These are phyloP conservation scores for Acrossocheilus wenchowensis DNA, from an alignment of 2,797 vertebrate species.

Conservation along the genomic window DNA sequence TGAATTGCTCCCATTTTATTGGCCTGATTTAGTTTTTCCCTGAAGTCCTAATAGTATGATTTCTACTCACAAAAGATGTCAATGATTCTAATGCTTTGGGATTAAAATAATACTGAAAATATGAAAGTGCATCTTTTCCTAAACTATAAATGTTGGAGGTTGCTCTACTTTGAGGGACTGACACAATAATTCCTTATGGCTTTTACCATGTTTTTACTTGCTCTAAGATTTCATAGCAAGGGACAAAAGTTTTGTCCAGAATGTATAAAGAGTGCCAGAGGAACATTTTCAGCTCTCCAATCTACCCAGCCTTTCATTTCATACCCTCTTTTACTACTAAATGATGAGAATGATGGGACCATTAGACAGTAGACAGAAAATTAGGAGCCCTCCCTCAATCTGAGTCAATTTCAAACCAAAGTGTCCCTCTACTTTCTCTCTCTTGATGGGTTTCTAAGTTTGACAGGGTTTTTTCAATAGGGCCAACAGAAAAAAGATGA, in stretches of 20 bases:
- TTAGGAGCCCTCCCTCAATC: conserved; percentile 2
- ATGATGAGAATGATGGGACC: conserved; percentile 26
- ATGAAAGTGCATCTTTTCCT: neutral
- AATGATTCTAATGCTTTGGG: neutral
- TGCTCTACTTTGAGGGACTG: neutral
- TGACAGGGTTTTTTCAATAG: conserved; percentile 35
- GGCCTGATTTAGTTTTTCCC: neutral
- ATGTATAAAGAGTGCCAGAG: neutral
- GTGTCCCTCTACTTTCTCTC: neutral
- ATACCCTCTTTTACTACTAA: neutral
- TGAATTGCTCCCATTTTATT: neutral
- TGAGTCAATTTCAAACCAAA: conserved; percentile 23
- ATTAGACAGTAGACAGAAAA: conserved; percentile 28
- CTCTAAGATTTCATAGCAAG: neutral
- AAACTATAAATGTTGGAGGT: neutral
- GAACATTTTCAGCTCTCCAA: neutral
- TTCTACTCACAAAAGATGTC: neutral
- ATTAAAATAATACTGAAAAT: neutral
- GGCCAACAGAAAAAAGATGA: neutral
- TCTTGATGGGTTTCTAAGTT: conserved; percentile 21
- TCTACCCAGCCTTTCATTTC: conserved; percentile 7
- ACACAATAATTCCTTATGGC: neutral
- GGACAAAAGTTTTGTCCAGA: neutral
- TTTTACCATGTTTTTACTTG: neutral
- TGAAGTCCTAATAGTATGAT: neutral